phyloP scores from a whole-genome alignment of 2,888 invertebrate species.

The Platypus cylindrus region DNA sequence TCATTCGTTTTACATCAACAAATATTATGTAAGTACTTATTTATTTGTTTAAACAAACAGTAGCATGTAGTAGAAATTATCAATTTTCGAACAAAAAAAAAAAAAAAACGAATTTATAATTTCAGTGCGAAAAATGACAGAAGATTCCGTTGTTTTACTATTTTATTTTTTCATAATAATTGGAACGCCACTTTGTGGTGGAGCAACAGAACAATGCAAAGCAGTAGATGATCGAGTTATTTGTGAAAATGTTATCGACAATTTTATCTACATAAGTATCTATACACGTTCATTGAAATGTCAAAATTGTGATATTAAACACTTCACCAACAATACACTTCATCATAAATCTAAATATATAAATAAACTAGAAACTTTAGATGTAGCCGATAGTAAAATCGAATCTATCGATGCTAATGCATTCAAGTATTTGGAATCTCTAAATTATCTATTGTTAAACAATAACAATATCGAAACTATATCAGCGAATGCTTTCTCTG shows the following conservation, averaged over 20 bases:
- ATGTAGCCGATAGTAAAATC: conserved; percentile 25
- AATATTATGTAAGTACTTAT: too few species aligned
- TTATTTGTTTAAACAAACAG: too few species aligned
- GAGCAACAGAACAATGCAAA: conserved; percentile 22
- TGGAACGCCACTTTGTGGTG: conserved; percentile 11
- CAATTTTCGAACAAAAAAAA: neutral
- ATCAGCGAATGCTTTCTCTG: conserved; percentile 25
- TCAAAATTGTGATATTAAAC: conserved; percentile 23
- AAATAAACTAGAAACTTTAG: conserved; percentile 24
- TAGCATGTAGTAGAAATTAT: too few species aligned
- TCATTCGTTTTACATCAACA: too few species aligned
- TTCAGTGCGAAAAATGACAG: conserved; percentile 7
- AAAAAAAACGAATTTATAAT: neutral
- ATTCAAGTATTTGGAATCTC: conserved; percentile 22
- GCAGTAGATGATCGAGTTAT: conserved; percentile 19
- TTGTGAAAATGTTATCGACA: conserved; percentile 22
- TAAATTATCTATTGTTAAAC: conserved; percentile 24
- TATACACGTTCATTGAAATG: conserved; percentile 26
- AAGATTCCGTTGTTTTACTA: conserved; percentile 8
- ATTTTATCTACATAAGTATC: too few species aligned
- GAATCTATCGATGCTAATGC: conserved; percentile 21
- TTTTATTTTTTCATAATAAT: conserved; percentile 12
- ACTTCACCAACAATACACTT: conserved; percentile 25
- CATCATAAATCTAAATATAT: too few species aligned
- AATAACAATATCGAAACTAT: conserved; percentile 25